phyloP scores from a whole-genome alignment of 1,140 invertebrate species.

The Polypedilum pembai region DNA sequence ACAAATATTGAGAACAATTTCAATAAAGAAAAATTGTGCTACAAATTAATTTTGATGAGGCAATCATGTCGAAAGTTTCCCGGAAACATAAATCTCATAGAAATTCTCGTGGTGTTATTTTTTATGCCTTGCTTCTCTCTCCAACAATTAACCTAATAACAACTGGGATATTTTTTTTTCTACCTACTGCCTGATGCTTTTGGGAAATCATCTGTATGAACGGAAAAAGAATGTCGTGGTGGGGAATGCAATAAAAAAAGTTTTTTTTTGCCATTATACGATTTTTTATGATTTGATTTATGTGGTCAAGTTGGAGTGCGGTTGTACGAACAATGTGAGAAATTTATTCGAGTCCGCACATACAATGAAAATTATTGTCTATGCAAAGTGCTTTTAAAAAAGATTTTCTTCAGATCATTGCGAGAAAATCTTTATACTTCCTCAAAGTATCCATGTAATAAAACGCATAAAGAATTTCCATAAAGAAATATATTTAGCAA shows the following conservation, averaged over 20 bases:
- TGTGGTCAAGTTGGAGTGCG: background rate
- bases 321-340: background rate
- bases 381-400: background rate
- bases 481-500: slow-evolving; percentile 19
- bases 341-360: background rate
- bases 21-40: background rate
- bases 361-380: background rate
- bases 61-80: slow-evolving; percentile 8
- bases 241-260: background rate
- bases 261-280: background rate
- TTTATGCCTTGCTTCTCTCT: background rate
- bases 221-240: background rate
- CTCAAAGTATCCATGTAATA: background rate
- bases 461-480: background rate
- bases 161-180: background rate
- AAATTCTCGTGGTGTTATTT: too few species aligned
- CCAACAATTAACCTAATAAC: slow-evolving; percentile 12
- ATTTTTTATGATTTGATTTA: slow-evolving; percentile 14
- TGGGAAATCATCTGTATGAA: background rate
- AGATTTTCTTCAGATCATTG: background rate
- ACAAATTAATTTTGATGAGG: slow-evolving; percentile 13
- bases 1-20: background rate
- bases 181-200: background rate
- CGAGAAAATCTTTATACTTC: background rate
- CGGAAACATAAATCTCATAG: too few species aligned